Conservation (phyloP, 2,113 vertebrate genomes). For the Picathartes gymnocephalus region DNA sequence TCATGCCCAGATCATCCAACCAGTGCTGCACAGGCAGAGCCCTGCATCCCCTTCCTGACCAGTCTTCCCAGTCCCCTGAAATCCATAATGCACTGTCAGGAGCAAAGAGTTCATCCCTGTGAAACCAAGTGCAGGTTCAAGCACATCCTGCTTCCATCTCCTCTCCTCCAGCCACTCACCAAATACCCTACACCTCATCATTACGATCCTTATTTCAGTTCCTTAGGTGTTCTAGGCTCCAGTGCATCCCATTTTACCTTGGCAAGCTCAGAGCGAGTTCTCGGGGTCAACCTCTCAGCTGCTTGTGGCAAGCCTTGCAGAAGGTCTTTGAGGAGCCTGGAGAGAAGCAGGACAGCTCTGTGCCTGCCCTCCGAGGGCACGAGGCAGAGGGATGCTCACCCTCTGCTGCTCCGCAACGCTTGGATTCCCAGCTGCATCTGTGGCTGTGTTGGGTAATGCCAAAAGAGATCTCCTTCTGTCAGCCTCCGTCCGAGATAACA, state of each 20-base stretch:
- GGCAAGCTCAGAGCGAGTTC: neutral
- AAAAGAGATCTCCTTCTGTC: neutral
- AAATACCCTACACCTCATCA: neutral
- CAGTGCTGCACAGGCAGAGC: neutral
- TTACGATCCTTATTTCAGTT: neutral
- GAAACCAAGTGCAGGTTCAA: neutral
- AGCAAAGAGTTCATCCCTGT: neutral
- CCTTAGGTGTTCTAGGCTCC: neutral
- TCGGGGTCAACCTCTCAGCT: neutral
- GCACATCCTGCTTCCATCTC: neutral
- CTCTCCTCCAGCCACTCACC: neutral
- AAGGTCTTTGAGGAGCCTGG: neutral
- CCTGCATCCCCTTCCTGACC: neutral
- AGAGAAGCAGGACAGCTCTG: neutral
- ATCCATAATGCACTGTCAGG: accelerated
- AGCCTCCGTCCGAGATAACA: neutral
- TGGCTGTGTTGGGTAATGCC: neutral
- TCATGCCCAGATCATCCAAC: neutral
- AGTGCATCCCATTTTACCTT: neutral
- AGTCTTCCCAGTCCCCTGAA: neutral
- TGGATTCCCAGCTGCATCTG: neutral
- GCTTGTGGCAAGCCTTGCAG: neutral
- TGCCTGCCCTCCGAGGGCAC: neutral
- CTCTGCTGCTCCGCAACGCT: neutral
- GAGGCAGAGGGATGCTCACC: neutral